phyloP scores from a whole-genome alignment of 2,888 invertebrate species.

The Drosophila setosimentum region DNA sequence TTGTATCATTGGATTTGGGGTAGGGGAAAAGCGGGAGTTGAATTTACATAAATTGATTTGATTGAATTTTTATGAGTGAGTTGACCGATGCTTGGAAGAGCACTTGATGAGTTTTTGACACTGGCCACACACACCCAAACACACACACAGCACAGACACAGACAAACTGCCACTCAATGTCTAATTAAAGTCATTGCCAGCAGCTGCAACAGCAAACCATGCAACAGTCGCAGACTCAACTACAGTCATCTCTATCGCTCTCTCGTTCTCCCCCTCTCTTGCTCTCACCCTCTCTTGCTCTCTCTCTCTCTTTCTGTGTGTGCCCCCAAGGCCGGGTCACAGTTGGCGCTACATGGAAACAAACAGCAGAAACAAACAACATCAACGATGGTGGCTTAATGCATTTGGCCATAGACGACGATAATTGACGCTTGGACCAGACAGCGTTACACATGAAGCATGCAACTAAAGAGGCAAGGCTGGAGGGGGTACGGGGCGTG shows the following conservation, averaged over 20 bases:
- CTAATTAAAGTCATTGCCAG: constrained; percentile 78
- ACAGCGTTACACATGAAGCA: constrained; percentile 26
- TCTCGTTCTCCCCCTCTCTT: background rate
- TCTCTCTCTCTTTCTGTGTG: background rate
- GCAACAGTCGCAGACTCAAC: constrained; percentile 13
- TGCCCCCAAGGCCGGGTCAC: constrained; percentile 69
- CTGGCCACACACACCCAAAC: constrained; percentile 12
- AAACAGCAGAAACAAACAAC: constrained; percentile 19
- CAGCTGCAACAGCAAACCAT: constrained; percentile 50
- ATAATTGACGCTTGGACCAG: constrained; percentile 42
- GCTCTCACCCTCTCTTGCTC: background rate
- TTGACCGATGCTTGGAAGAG: background rate
- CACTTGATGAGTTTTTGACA: constrained; percentile 67
- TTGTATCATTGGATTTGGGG: constrained; percentile 27
- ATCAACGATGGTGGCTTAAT: constrained; percentile 48
- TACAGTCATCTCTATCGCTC: background rate
- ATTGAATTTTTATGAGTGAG: constrained; percentile 84
- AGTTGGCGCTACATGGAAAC: constrained; percentile 73
- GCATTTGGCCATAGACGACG: constrained; percentile 41
- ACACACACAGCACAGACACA: background rate
- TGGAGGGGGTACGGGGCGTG: background rate
- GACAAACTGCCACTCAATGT: constrained; percentile 24
- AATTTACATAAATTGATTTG: constrained; percentile 86
- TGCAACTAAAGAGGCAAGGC: background rate
- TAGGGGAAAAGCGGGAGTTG: constrained; percentile 68